phyloP scores from a whole-genome alignment of 1,140 invertebrate genomes.

The Drosophila fuyamai region DNA sequence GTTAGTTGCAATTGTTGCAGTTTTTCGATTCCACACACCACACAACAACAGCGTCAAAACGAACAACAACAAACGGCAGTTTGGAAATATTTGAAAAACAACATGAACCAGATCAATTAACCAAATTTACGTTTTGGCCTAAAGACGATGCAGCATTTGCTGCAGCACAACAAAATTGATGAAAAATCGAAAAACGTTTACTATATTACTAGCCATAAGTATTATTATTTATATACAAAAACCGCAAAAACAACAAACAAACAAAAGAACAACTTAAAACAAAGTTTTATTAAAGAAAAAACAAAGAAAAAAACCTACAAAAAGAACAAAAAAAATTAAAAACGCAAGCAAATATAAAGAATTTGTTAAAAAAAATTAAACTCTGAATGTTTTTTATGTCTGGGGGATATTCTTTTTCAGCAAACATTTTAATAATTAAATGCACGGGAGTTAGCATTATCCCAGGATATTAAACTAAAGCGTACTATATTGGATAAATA shows the following conservation, averaged over 20 bases:
- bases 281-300: conserved; percentile 79
- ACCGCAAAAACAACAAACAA: conserved; percentile 60
- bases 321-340: conserved; percentile 44
- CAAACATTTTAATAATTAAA: no score
- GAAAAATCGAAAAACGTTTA: conserved; percentile 77
- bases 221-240: conserved; percentile 82
- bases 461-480: no score
- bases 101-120: conserved; percentile 48
- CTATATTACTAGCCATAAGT: conserved; percentile 80
- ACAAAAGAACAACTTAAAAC: conserved; percentile 77
- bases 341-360: conserved; percentile 76
- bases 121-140: conserved; percentile 62
- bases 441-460: no score
- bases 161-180: conserved; percentile 27
- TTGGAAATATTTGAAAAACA: conserved; percentile 30
- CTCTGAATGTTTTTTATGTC: background rate
- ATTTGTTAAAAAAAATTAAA: conserved; percentile 64
- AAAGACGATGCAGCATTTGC: conserved; percentile 32
- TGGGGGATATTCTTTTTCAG: background rate
- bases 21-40: conserved; percentile 71
- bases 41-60: conserved; percentile 20
- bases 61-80: conserved; percentile 18
- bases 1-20: conserved; percentile 81
- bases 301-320: conserved; percentile 28
- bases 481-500: no score